phyloP scores from a whole-genome alignment of 2,113 vertebrate genomes.

The Campylomormyrus numenius region DNA sequence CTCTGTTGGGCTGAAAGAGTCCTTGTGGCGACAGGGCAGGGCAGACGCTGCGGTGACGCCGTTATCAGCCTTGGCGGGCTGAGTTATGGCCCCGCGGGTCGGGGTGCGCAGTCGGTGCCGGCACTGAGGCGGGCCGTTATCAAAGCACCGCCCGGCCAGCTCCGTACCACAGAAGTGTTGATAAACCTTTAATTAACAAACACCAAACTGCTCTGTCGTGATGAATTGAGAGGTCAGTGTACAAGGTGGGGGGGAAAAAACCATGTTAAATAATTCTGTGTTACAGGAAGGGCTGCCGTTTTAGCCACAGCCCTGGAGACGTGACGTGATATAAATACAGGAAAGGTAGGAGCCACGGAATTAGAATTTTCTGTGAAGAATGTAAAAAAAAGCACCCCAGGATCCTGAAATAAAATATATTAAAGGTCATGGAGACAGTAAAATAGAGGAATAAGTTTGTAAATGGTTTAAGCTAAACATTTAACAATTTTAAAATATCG shows the following conservation, averaged over 20 bases:
- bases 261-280: background rate
- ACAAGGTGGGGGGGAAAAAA: background rate
- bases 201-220: slow-evolving; percentile 9
- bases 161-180: background rate
- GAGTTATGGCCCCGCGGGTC: background rate
- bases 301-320: background rate
- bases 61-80: background rate
- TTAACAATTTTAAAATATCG: background rate
- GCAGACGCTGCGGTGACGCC: background rate
- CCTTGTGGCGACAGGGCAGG: background rate
- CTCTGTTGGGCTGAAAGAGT: background rate
- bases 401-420: background rate
- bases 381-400: background rate
- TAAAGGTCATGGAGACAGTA: background rate
- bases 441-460: background rate
- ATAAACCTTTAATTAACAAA: slow-evolving; percentile 23
- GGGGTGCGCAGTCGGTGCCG: background rate
- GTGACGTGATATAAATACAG: background rate
- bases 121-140: background rate
- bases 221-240: slow-evolving; percentile 22
- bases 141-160: background rate
- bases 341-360: background rate
- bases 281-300: background rate
- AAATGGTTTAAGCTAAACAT: background rate
- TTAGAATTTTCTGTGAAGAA: background rate